Percentiles rank a stretch among this genome's conserved stretches.
Conservation (phyloP, 2,113 vertebrate genomes). For the Notiomystis cincta region DNA sequence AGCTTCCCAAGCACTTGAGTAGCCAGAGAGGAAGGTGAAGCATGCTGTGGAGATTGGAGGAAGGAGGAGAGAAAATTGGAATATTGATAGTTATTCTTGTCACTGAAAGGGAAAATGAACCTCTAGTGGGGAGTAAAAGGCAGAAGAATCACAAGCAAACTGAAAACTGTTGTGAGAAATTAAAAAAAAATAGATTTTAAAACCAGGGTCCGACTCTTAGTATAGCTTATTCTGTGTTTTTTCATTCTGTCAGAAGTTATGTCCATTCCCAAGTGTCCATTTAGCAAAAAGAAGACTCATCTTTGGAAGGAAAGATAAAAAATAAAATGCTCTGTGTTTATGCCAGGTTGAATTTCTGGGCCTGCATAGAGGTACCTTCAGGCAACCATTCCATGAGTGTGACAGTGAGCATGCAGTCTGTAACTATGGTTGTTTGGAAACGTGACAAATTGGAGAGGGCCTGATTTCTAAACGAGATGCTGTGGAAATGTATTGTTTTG, state of each 20-base stretch:
- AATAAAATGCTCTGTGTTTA: neutral
- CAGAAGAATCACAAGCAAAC: neutral
- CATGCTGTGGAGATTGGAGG: neutral
- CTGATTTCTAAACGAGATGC: neutral
- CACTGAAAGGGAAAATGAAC: neutral
- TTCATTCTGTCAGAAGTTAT: neutral
- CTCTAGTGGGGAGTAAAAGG: neutral
- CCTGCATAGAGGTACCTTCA: neutral
- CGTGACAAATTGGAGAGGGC: slow-evolving; percentile 10
- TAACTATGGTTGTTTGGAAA: neutral
- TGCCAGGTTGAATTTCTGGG: neutral
- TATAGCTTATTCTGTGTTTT: neutral
- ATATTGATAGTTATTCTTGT: neutral
- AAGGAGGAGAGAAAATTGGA: neutral
- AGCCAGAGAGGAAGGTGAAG: neutral
- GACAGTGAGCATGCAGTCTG: neutral
- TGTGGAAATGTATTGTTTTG: neutral
- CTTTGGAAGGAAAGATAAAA: neutral
- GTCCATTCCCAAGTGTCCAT: neutral
- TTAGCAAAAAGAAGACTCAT: neutral
- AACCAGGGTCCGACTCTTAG: neutral
- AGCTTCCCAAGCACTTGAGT: neutral
- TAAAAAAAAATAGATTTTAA: no score
- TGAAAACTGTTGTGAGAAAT: neutral
- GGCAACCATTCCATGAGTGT: neutral